A percentile compares a stretch with the other conserved stretches of the same genome.
Evolutionary conservation across 1,140 invertebrate genomes (phyloP).

Genomic region (Drosophila sucinea): DNA sequence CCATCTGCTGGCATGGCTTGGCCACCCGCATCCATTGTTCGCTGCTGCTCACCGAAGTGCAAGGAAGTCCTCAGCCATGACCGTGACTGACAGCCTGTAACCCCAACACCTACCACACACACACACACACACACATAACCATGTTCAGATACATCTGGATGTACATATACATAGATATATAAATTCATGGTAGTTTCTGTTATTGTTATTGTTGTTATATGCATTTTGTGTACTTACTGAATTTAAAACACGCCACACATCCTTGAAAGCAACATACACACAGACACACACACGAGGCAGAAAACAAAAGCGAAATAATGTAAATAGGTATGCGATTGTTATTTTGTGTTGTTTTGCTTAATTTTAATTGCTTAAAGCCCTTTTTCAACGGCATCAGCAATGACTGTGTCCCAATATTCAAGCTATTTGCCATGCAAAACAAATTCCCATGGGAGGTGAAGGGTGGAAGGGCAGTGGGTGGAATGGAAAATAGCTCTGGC

Average conservation of each 20-base stretch:
- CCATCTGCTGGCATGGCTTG: slow-evolving; percentile 42
- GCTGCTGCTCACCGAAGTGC: slow-evolving; percentile 10
- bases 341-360: slow-evolving; percentile 47
- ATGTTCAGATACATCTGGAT: background rate
- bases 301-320: slow-evolving; percentile 24
- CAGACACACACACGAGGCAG: background rate
- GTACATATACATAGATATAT: background rate
- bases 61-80: slow-evolving; percentile 55
- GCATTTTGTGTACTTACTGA: slow-evolving; percentile 31
- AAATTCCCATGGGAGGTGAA: slow-evolving; percentile 37
- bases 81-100: slow-evolving; percentile 64
- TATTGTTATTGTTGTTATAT: slow-evolving; percentile 53
- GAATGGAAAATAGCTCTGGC: slow-evolving; percentile 48
- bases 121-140: background rate
- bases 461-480: background rate
- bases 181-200: slow-evolving; percentile 22
- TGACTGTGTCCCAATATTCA: slow-evolving; percentile 2
- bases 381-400: slow-evolving; percentile 19
- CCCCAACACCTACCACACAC: slow-evolving; percentile 49
- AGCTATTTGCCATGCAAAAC: slow-evolving; percentile 21
- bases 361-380: slow-evolving; percentile 72
- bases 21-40: slow-evolving; percentile 41
- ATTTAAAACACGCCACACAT: slow-evolving; percentile 48
- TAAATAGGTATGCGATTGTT: slow-evolving; percentile 23
- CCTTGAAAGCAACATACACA: slow-evolving; percentile 31